These are phyloP conservation scores for Neosalanx taihuensis DNA, from an alignment of 2,797 vertebrate genomes.

Conservation along the genomic window DNA sequence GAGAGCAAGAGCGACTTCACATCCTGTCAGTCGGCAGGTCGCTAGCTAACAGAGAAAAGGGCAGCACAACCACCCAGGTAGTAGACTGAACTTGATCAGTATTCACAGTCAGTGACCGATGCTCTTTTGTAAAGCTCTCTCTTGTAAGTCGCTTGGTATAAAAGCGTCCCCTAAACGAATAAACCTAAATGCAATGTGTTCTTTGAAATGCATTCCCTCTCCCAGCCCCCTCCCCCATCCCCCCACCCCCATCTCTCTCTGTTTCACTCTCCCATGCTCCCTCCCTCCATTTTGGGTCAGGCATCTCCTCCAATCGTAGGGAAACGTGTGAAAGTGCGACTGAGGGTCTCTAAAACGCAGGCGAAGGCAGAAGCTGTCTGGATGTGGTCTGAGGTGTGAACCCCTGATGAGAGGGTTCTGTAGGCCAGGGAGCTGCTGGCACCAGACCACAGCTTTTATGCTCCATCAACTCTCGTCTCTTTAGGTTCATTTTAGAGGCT, in stretches of 20 bases:
- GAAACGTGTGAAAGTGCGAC: not conserved
- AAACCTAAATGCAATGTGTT: no score
- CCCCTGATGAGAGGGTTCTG: slow-evolving; percentile 53
- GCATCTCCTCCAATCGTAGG: no score
- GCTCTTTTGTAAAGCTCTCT: no score
- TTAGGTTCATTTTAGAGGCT: not conserved
- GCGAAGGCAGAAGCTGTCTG: slow-evolving; percentile 29
- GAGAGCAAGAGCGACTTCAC: not conserved
- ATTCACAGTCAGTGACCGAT: no score
- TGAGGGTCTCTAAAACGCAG: slow-evolving; percentile 23
- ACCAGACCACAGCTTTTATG: slow-evolving; percentile 48
- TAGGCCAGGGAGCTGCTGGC: slow-evolving; percentile 41
- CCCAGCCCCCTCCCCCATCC: not conserved
- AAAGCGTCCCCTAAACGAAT: no score
- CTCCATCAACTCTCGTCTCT: slow-evolving; percentile 35
- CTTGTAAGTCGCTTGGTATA: no score
- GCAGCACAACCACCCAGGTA: no score
- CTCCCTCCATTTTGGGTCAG: no score
- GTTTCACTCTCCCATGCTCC: no score
- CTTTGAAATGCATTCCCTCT: not conserved
- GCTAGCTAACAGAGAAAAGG: not conserved
- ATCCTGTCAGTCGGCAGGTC: not conserved
- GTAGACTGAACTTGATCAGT: no score
- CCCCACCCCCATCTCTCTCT: no score
- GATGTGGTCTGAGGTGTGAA: slow-evolving; percentile 39